A percentile compares a stretch with the other conserved stretches of the same genome.
These are phyloP conservation scores for Tretioscincus oriximinensis DNA, from an alignment of 2,113 vertebrate species.

Conservation along the genomic window DNA sequence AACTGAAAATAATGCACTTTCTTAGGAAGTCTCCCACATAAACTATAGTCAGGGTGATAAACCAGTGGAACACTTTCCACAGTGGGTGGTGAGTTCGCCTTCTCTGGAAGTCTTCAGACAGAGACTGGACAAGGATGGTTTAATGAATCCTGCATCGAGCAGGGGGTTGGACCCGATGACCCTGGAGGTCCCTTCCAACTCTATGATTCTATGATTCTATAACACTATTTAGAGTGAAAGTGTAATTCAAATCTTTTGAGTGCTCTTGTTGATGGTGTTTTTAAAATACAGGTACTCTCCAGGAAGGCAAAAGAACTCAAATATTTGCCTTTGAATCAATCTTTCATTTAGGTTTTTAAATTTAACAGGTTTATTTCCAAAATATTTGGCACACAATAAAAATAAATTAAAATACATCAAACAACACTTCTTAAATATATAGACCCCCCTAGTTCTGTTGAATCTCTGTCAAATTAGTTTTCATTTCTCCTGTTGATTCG, in stretches of 20 bases:
- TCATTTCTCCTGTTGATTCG: slow-evolving; percentile 34
- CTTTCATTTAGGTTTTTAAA: not conserved
- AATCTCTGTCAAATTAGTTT: slow-evolving; percentile 48
- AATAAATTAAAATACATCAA: no score
- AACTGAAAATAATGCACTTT: not conserved
- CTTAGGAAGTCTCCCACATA: not conserved
- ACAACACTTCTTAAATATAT: slow-evolving; percentile 4
- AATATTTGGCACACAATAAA: no score
- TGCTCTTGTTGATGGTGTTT: not conserved
- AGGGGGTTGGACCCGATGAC: no score
- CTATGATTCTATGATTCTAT: no score
- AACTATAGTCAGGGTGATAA: no score
- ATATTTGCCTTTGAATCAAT: not conserved
- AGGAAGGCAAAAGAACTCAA: slow-evolving; percentile 3
- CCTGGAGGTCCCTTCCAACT: no score
- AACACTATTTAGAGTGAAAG: not conserved
- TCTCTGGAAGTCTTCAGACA: no score
- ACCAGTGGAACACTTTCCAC: no score
- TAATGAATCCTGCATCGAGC: no score
- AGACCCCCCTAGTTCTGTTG: slow-evolving; percentile 53
- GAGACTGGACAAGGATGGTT: no score
- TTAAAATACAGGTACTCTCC: not conserved
- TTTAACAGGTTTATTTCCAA: not conserved
- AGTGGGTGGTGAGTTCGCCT: no score
- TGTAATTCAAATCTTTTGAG: not conserved